Conservation (phyloP, 1,140 invertebrate species). For the Calephelis nemesis region DNA sequence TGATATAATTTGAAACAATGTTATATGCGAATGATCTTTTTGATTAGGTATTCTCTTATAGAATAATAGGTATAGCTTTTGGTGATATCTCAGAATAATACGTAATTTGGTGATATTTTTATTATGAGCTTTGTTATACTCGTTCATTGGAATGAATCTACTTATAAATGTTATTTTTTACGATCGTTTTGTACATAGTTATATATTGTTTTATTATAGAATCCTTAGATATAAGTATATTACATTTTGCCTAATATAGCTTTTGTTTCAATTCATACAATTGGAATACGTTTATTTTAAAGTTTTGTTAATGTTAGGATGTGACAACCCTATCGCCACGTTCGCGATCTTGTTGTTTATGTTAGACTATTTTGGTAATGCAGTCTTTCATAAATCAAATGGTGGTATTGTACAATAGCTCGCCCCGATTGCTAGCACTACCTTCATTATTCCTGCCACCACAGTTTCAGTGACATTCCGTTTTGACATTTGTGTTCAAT, state of each 20-base stretch:
- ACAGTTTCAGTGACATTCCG: too few species aligned
- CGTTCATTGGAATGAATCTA: conserved; percentile 51
- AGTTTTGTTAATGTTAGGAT: too few species aligned
- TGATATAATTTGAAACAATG: neutral
- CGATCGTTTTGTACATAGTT: conserved; percentile 62
- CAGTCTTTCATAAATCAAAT: too few species aligned
- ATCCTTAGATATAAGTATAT: conserved; percentile 43
- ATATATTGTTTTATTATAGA: conserved; percentile 62
- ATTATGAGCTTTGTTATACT: conserved; percentile 61
- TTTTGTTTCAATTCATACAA: conserved; percentile 29
- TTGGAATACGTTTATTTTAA: neutral
- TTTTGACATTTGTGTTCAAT: too few species aligned
- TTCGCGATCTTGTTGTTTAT: too few species aligned
- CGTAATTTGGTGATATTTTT: conserved; percentile 75
- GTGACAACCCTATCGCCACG: too few species aligned
- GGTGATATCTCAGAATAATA: conserved; percentile 68
- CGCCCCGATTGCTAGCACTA: too few species aligned
- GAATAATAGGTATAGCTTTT: conserved; percentile 46
- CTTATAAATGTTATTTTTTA: conserved; percentile 56
- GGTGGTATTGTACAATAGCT: too few species aligned
- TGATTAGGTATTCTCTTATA: conserved; percentile 29
- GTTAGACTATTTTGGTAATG: too few species aligned
- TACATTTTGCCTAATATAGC: conserved; percentile 54
- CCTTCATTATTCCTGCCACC: too few species aligned
- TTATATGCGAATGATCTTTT: conserved; percentile 50